phyloP scores from a whole-genome alignment of 2,797 vertebrate species.

The Pristis pectinata region DNA sequence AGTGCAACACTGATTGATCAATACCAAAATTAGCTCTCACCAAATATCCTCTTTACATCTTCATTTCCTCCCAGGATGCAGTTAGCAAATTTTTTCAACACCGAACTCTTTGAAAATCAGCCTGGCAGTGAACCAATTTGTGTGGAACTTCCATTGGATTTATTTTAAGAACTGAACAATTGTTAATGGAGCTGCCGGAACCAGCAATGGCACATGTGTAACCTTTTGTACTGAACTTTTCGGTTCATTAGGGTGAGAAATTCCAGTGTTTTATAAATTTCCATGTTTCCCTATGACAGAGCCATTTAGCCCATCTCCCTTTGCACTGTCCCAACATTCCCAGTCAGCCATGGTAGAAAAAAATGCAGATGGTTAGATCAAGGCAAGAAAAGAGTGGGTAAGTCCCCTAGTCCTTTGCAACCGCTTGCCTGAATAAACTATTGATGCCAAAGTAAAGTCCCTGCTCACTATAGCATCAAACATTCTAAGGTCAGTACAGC shows the following conservation, averaged over 20 bases:
- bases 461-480: no score
- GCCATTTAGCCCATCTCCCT: no score
- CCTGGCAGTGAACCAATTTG: background rate
- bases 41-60: background rate
- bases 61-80: background rate
- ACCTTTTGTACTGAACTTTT: background rate
- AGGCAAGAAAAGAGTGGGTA: no score
- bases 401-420: no score
- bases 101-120: background rate
- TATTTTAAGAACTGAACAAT: background rate
- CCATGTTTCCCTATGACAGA: no score
- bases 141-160: background rate
- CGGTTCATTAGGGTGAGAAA: background rate
- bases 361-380: no score
- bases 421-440: no score
- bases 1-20: background rate
- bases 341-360: no score
- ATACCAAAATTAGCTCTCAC: background rate
- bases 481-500: no score
- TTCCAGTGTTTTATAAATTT: background rate
- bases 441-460: no score
- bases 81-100: background rate
- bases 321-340: no score
- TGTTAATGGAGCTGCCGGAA: background rate
- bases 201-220: background rate